Evolutionary conservation across 2,888 invertebrate genomes (phyloP), one percentile per base, ranked within the genome.

Genomic region (Drosophila neutralis): DNA sequence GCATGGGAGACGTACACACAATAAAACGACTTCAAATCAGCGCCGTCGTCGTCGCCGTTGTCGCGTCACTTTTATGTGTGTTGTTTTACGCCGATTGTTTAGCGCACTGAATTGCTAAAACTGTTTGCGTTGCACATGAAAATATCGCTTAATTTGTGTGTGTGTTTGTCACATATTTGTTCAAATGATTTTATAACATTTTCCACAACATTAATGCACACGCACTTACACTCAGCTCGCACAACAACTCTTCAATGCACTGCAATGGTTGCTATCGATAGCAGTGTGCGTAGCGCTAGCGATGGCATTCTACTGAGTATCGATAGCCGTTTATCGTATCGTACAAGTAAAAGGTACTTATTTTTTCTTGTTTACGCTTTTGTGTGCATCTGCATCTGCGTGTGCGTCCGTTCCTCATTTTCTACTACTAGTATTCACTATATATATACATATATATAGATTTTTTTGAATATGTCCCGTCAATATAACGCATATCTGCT

Each of bases 161-260:
- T 77, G 70, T 59, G 40, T 31, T 56, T 71, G 80, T 77, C 62
- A 76, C 81, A 76, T 79, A 75, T 73, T 83, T 76, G 63, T 69
- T 68, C 42, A 68, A 24, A 67, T 65, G 78, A 75, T 87, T 81
- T 82, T 81, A 80, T 73, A 87, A 81, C 75, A 85, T 71, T 80
- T 83, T 78, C 72, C 71, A 76, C 65, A 76, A 82, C 42, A 85
- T 72, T 73, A 72, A 70, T 83, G 80, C 76, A 71, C 68, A 59
- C 74, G 58, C 64, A 65, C 60, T 15, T 15, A 45, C 24, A 70
- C 56, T 68, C 59, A 68, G 60, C 76, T 76, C 80, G 65, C 62
- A 79, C 70, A 79, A 78, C 63, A 79, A 68, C 69, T 78, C 65
- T 54, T 29, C 51, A 36, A 27, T 54, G 57, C 59, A 56, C 24